Evolutionary conservation across 2,888 invertebrate genomes (phyloP).

Genomic region (Netelia melanura): DNA sequence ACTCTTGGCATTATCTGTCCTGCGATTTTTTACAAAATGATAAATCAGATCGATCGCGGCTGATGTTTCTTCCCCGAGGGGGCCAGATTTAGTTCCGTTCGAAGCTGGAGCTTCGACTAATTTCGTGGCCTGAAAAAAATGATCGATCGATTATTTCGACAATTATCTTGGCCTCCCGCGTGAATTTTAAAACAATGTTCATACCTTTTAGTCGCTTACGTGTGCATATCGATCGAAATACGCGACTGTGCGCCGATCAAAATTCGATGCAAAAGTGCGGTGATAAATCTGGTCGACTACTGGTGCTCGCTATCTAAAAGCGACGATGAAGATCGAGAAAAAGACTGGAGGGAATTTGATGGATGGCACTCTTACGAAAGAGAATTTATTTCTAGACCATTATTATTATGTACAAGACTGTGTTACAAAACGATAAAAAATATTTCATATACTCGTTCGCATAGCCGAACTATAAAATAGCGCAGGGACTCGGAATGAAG

Average conservation of each 20-base stretch:
- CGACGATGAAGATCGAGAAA: conserved; percentile 41
- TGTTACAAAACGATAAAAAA: conserved; percentile 41
- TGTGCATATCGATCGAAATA: no score
- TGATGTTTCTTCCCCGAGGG: not conserved
- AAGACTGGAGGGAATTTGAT: conserved; percentile 64
- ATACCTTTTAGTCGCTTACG: conserved; percentile 39
- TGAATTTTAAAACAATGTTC: not conserved
- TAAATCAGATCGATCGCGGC: conserved; percentile 9
- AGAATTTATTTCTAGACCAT: conserved; percentile 74
- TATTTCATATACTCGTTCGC: conserved; percentile 46
- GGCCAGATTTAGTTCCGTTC: conserved; percentile 6
- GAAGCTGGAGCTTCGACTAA: conserved; percentile 72
- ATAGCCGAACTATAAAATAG: conserved; percentile 1
- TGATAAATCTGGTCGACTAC: not conserved
- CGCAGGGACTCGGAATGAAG: not conserved
- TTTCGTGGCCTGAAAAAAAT: conserved; percentile 44
- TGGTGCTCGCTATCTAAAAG: conserved; percentile 6
- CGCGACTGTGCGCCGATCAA: no score
- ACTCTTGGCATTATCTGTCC: conserved; percentile 70
- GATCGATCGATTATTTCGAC: not conserved
- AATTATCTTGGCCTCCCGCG: not conserved
- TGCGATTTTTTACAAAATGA: not conserved
- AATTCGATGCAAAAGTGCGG: not conserved
- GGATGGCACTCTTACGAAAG: conserved; percentile 75
- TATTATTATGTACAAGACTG: conserved; percentile 62